phyloP scores from a whole-genome alignment of 2,113 vertebrate species.

The Ceuthmochares aereus region DNA sequence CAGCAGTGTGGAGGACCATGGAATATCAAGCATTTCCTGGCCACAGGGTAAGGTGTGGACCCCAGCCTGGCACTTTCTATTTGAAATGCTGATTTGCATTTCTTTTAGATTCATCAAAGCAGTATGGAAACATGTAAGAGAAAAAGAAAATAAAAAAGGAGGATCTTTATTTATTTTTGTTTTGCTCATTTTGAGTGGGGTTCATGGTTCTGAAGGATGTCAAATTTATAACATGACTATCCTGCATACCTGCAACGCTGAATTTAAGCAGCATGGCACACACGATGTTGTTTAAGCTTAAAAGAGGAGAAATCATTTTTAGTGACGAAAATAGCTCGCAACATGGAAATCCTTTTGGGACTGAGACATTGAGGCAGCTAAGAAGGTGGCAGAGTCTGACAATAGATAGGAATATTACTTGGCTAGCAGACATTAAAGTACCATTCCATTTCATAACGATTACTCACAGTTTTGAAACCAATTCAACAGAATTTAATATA shows the following conservation, averaged over 20 bases:
- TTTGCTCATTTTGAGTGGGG: neutral
- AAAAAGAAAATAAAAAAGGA: neutral
- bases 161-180: neutral
- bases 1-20: neutral
- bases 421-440: neutral
- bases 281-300: neutral
- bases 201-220: neutral
- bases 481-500: neutral
- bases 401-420: neutral
- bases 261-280: neutral
- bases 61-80: neutral
- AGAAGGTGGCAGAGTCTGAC: neutral
- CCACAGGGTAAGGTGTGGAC: neutral
- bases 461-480: constrained; percentile 7
- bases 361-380: neutral
- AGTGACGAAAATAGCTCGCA: neutral
- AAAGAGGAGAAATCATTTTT: neutral
- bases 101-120: neutral
- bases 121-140: neutral
- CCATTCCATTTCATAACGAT: neutral
- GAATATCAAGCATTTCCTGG: neutral
- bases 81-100: constrained; percentile 13
- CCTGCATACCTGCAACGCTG: neutral
- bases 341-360: neutral
- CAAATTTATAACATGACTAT: neutral